Evolutionary conservation across 2,888 invertebrate species (phyloP).

Genomic region (Amblyteles armatorius): DNA sequence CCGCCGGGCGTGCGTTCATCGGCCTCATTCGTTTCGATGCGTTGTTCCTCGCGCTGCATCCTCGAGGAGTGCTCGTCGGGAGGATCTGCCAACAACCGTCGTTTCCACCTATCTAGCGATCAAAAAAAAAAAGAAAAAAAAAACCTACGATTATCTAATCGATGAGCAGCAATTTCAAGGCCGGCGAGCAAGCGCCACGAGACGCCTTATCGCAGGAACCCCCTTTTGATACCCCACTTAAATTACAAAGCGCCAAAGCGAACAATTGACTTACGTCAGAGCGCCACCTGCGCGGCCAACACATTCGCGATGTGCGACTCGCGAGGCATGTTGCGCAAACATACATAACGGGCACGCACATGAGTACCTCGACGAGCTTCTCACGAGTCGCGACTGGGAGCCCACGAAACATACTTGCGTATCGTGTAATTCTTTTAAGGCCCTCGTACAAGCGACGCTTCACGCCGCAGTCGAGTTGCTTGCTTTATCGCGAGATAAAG

Average conservation of each 20-base stretch:
- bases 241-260: conserved; percentile 52
- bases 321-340: conserved; percentile 75
- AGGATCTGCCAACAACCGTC: neutral
- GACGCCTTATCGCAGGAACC: conserved; percentile 26
- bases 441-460: neutral
- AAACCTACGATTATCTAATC: neutral
- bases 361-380: conserved; percentile 3
- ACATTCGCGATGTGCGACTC: conserved; percentile 35
- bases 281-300: conserved; percentile 74
- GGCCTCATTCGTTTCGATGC: conserved; percentile 49
- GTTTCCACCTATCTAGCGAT: neutral
- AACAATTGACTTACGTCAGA: conserved; percentile 76
- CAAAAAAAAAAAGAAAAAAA: no score
- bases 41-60: conserved; percentile 23
- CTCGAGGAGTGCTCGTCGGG: conserved; percentile 17
- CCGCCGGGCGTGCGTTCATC: conserved; percentile 22
- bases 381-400: conserved; percentile 39
- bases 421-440: neutral
- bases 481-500: neutral
- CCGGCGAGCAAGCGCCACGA: conserved; percentile 14
- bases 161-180: neutral
- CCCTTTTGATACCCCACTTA: conserved; percentile 35
- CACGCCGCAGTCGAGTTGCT: neutral
- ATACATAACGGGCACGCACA: conserved; percentile 49
- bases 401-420: conserved; percentile 19